These are phyloP conservation scores for Notolabrus celidotus DNA, from an alignment of 2,797 vertebrate species.

Conservation along the genomic window DNA sequence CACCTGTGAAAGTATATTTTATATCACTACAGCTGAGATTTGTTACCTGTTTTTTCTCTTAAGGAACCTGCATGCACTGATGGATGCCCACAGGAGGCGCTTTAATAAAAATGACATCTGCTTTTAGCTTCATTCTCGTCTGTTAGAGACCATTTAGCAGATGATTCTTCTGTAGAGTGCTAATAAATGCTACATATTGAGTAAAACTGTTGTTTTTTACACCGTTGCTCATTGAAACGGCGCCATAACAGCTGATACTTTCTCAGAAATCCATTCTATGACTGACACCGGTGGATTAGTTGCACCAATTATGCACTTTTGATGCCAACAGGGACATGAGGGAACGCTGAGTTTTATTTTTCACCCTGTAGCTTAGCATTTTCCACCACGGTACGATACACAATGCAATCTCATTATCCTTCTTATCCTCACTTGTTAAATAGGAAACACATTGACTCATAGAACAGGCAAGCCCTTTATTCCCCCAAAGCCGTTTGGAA, in stretches of 20 bases:
- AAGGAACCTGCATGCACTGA: no score
- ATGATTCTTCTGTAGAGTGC: no score
- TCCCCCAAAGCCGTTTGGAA: background rate
- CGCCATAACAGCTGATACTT: background rate
- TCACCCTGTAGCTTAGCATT: conserved; percentile 10
- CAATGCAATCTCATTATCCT: conserved; percentile 26
- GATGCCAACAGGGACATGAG: conserved; percentile 5
- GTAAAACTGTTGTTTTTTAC: background rate
- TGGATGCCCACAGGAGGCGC: no score
- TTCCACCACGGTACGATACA: background rate
- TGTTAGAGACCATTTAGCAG: no score
- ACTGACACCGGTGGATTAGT: conserved; percentile 3
- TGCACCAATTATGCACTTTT: conserved; percentile 4
- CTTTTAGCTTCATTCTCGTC: no score
- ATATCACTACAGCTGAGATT: no score
- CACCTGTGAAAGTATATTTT: no score
- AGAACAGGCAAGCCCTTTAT: background rate
- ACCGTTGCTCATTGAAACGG: background rate
- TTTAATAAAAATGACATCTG: no score
- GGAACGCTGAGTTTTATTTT: background rate
- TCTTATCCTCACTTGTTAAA: conserved; percentile 12
- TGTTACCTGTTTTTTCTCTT: no score
- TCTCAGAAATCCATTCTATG: background rate
- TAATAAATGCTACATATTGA: background rate
- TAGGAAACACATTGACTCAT: conserved; percentile 7